Evolutionary conservation across 1,140 invertebrate genomes (phyloP).

Genomic region (Drosophila miranda): DNA sequence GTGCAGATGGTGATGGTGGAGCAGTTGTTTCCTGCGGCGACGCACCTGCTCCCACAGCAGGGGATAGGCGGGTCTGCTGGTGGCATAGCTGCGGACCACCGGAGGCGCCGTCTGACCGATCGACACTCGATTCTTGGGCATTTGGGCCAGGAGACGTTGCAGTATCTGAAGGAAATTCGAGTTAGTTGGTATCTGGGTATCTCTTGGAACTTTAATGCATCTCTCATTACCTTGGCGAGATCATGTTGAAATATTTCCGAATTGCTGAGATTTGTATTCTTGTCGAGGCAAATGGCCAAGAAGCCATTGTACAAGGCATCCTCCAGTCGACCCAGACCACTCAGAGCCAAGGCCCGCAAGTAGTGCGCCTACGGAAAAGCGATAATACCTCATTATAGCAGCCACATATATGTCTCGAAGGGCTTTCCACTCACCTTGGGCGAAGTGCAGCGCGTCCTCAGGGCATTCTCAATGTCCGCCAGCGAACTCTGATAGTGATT

Average conservation of each 20-base stretch:
- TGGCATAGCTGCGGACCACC: slow-evolving; percentile 43
- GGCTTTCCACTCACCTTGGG: slow-evolving; percentile 85
- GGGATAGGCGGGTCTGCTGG: slow-evolving; percentile 48
- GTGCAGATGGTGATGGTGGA: slow-evolving; percentile 30
- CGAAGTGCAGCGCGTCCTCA: slow-evolving; percentile 87
- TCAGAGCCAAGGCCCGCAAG: slow-evolving; percentile 86
- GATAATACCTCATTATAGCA: slow-evolving; percentile 1
- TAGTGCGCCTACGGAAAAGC: slow-evolving; percentile 85
- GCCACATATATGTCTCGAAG: too few relatives aligned
- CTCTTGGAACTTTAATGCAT: too few relatives aligned
- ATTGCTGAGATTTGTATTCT: slow-evolving; percentile 77
- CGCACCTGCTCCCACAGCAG: slow-evolving; percentile 64
- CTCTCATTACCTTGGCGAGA: slow-evolving; percentile 72
- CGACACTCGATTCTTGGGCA: slow-evolving; percentile 61
- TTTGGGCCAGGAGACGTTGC: slow-evolving; percentile 76
- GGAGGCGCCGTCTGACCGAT: slow-evolving; percentile 27
- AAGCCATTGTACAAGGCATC: slow-evolving; percentile 87
- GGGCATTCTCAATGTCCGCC: slow-evolving; percentile 87
- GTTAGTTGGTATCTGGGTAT: not conserved
- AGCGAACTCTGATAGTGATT: slow-evolving; percentile 87
- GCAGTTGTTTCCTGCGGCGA: slow-evolving; percentile 49
- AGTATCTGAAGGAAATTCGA: slow-evolving; percentile 59
- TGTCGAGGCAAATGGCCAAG: slow-evolving; percentile 76
- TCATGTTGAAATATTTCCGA: slow-evolving; percentile 82
- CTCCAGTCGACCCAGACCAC: slow-evolving; percentile 86